Evolutionary conservation across 1,140 invertebrate species (phyloP), one percentile per base, ranked within the genome.

Genomic region (Ectropis grisescens): DNA sequence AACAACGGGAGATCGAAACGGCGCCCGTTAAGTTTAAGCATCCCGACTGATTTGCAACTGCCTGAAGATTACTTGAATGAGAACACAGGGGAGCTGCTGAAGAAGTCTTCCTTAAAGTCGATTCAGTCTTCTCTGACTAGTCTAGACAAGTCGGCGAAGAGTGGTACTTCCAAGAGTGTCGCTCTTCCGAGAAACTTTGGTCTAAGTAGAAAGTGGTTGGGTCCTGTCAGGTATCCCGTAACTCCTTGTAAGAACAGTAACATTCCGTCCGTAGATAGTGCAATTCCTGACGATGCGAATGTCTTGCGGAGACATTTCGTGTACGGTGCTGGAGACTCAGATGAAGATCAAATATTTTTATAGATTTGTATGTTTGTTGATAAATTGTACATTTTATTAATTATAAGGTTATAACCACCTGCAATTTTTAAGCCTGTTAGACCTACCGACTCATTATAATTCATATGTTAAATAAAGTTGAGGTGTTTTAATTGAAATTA

Each of bases 141-240:
- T 41, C 54, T 75, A 19, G 74, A 79, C 36, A 75, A 69, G 33
- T 72, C 68, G 27, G 52, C 34, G 6, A 76, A 68, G 30, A 69
- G 62, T 43, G 44, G 42, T 39, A 71, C 54, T 2, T 41, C 42
- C 2, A 75, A 74, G 27, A 65, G 56, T 32, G 74, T 86, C 13
- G 78, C 85, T 6, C 47, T 86, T 25, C 84, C 85, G 2, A 67
- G 85, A 31, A 85, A 83, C 50, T 78, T 82, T 45, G 84, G 82
- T 4, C 43, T 85, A 0, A 82, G 85, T 30, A 66, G 86, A 43
- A 80, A 79, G 41, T 87, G 85, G 84, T 42, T 80, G 11, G 86
- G 86, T 0, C 85, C 85, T 14, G 83, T 87, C 0, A 66, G 76
- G 34, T 87, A 87, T 57, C 86, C 86, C n/a, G 85, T 87, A 2